Base-by-base conservation (phyloP, 2,797 vertebrate species). In the Heliangelus exortis region DNA sequence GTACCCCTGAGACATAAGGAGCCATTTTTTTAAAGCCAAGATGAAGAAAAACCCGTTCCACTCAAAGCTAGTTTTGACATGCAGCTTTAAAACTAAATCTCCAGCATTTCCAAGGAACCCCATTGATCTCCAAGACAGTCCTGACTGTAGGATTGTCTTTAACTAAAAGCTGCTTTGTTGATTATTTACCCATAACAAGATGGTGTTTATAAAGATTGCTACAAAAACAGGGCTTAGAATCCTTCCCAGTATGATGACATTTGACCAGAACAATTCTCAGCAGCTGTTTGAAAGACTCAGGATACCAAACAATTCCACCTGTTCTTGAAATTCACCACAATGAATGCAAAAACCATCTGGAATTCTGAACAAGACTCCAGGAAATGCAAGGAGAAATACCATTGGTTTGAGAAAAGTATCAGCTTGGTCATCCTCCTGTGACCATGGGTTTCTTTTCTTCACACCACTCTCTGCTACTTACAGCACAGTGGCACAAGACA, bases 271-370 rank as follows among this genome's bases (percentile, higher is more conserved):
- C 50, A 75, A 91, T 81, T 79, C 92, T 72, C 79, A 84, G 91
- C 97, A 97, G 97, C 97, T 97, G 97, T 93, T 86, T 87, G 69
- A 73, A 92, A 88, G 89, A 55, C 82, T 96, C 75, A 79, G 62
- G 84, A 84, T 92, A 94, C 77, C 90, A 76, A 89, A 93, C 86
- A 95, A 90, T 84, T 58, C 96, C 98, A 98, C 96, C 97, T 98
- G 97, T 96, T 93, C 68, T 77, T 87, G 96, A 95, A 97, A 97
- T 90, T 93, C 91, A 95, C 94, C 92, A 47, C 69, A 88, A 87
- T 66, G 89, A 96, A 96, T 93, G 96, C 77, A 82, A 86, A 90
- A 92, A 84, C 47, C 94, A 92, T 94, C 87, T 93, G 92, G 78
- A 92, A 85, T 26, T 54, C 84, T 79, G 25, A 90, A 41, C 57